These are phyloP conservation scores for Lanius collurio DNA, from an alignment of 2,113 vertebrate species.

Conservation along the genomic window DNA sequence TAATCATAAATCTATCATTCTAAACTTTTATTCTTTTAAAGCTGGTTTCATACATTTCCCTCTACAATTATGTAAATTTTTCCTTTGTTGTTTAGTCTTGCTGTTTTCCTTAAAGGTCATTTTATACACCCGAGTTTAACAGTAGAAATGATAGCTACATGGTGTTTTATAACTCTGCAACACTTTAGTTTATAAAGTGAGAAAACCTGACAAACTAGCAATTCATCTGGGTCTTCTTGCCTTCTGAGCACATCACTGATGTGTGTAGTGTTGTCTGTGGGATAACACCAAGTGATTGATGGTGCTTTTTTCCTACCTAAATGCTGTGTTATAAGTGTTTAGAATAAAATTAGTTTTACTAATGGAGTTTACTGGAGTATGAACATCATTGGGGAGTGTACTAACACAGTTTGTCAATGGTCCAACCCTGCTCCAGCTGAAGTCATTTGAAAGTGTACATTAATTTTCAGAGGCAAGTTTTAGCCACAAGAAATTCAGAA, in stretches of 20 bases:
- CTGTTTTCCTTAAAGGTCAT: not conserved
- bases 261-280: constrained; percentile 11
- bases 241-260: constrained; percentile 14
- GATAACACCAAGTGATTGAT: constrained; percentile 36
- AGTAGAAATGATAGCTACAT: not conserved
- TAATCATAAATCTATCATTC: not conserved
- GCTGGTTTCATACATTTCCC: not conserved
- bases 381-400: not conserved
- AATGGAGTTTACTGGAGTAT: constrained; percentile 9
- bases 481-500: not conserved
- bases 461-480: not conserved
- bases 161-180: not conserved
- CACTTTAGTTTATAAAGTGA: not conserved
- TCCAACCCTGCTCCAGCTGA: not conserved
- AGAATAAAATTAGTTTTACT: constrained; percentile 37
- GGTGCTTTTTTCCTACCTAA: not conserved
- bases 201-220: not conserved
- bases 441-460: not conserved
- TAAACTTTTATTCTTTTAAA: not conserved
- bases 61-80: not conserved
- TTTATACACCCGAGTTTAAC: not conserved
- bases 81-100: not conserved
- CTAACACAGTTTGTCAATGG: not conserved
- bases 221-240: not conserved
- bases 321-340: not conserved